Evolutionary conservation across 2,888 invertebrate species (phyloP).

Genomic region (Ferdinandea cuprea): DNA sequence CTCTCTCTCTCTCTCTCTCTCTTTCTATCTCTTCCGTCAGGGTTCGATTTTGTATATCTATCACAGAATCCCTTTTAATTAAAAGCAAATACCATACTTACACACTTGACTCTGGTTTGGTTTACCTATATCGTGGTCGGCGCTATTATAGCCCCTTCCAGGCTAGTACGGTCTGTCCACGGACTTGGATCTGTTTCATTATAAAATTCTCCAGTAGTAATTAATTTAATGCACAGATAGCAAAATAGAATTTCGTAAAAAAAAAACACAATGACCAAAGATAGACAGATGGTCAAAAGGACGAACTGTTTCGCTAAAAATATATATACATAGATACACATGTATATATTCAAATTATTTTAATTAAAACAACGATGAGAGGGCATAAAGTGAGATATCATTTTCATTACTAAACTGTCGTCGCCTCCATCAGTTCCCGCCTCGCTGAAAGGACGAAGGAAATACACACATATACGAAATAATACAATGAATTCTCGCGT

Average conservation of each 20-base stretch:
- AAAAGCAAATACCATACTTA: conserved; percentile 72
- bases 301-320: not conserved
- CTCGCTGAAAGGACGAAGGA: not conserved
- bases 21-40: too few species aligned
- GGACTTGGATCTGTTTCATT: conserved; percentile 48
- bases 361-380: conserved; percentile 54
- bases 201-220: conserved; percentile 60
- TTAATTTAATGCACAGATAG: conserved; percentile 48
- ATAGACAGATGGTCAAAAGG: conserved; percentile 1
- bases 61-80: conserved; percentile 67
- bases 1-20: too few species aligned
- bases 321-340: too few species aligned
- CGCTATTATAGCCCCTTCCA: too few species aligned
- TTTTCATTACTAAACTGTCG: not conserved
- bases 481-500: not conserved
- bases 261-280: not conserved
- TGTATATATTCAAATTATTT: conserved; percentile 58
- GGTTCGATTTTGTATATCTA: conserved; percentile 68
- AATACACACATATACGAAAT: not conserved
- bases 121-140: too few species aligned
- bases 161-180: not conserved
- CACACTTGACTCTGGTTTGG: conserved; percentile 30
- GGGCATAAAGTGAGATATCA: conserved; percentile 18
- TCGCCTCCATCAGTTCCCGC: too few species aligned
- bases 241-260: conserved; percentile 13